phyloP scores from a whole-genome alignment of 2,888 invertebrate species.

The Aleiodes leptofemur region DNA sequence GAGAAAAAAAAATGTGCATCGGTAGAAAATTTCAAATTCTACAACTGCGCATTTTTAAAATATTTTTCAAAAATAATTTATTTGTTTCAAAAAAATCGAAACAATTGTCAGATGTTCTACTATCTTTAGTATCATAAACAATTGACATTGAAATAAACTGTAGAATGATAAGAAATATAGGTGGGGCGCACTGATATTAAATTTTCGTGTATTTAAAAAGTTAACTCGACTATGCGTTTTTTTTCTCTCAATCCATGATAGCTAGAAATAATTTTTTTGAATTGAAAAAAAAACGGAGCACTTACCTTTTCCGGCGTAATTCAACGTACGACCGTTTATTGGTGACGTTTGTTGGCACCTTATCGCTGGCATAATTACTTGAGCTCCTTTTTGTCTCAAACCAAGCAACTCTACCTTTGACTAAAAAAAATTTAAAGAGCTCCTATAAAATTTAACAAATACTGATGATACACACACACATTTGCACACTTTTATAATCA shows the following conservation, averaged over 20 bases:
- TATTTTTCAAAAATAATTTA: too few species aligned
- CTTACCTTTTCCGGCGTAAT: conserved; percentile 56
- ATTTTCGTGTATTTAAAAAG: background rate
- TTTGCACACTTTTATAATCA: conserved; percentile 14
- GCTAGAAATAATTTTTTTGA: background rate
- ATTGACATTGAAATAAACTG: background rate
- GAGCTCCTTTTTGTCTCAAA: conserved; percentile 37
- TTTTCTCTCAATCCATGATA: background rate
- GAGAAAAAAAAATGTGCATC: too few species aligned
- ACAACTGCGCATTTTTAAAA: too few species aligned
- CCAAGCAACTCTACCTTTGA: conserved; percentile 32
- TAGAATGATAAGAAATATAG: background rate
- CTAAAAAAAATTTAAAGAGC: background rate
- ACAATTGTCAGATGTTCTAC: too few species aligned
- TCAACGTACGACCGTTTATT: conserved; percentile 52
- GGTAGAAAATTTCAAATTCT: too few species aligned
- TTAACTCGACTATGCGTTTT: background rate
- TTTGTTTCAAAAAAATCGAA: too few species aligned
- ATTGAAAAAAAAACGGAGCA: conserved; percentile 17
- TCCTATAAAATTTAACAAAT: conserved; percentile 32
- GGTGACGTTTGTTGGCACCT: conserved; percentile 50
- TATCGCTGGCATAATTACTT: conserved; percentile 58
- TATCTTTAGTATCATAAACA: background rate
- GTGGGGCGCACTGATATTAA: background rate
- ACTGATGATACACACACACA: conserved; percentile 38